A percentile compares a stretch with the other conserved stretches of the same genome.
Conservation (phyloP, 2,797 vertebrate species). For the Podarcis lilfordi region DNA sequence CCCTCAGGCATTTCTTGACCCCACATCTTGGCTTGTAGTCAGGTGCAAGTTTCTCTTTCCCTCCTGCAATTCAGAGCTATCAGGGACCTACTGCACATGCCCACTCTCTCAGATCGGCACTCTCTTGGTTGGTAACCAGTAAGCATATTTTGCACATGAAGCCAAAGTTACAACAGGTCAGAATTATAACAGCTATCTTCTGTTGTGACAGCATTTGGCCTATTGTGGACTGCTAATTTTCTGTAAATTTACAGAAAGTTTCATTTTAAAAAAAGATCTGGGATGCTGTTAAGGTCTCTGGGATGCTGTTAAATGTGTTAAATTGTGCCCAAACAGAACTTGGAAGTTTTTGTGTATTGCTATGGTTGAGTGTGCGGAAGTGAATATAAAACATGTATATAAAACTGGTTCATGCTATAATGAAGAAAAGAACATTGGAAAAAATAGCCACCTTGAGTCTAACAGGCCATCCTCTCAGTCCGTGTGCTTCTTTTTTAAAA, state of each 20-base stretch:
- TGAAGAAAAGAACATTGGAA: conserved; percentile 33
- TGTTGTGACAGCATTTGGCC: not conserved
- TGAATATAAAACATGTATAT: accelerated
- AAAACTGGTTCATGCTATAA: conserved; percentile 31
- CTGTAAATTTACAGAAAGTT: not conserved
- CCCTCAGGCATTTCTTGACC: not conserved
- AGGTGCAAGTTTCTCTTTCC: not conserved
- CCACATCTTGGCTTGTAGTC: not conserved
- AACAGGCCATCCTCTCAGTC: not conserved
- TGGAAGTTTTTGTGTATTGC: conserved; percentile 32
- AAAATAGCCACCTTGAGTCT: conserved; percentile 23
- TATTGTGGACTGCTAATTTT: not conserved
- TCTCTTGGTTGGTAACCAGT: not conserved
- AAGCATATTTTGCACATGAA: not conserved
- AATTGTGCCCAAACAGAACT: conserved; percentile 3
- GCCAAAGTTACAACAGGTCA: not conserved
- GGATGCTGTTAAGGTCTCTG: not conserved
- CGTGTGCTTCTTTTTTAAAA: not conserved
- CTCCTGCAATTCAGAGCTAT: not conserved
- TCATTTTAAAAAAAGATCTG: not conserved
- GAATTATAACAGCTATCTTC: not conserved
- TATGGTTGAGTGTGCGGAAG: conserved; percentile 12
- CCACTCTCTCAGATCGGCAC: not conserved
- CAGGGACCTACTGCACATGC: not conserved
- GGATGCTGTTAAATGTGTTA: not conserved